Conservation (phyloP, 2,888 invertebrate genomes). For the Pediacus dermestoides region DNA sequence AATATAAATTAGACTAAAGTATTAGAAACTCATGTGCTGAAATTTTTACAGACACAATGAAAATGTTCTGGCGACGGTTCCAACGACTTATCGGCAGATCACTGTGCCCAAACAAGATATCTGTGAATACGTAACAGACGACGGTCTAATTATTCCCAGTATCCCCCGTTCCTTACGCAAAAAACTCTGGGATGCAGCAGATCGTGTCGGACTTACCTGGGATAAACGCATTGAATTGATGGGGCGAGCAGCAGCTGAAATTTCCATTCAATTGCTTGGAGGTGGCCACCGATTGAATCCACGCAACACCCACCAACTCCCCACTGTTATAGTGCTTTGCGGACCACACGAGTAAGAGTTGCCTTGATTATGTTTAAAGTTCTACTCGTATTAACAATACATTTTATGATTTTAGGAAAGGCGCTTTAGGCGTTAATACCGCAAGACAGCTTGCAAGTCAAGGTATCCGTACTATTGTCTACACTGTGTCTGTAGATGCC, state of each 20-base stretch:
- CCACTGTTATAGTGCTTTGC: conserved; percentile 72
- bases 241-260: conserved; percentile 80
- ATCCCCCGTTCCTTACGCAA: conserved; percentile 64
- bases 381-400: neutral
- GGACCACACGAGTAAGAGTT: conserved; percentile 59
- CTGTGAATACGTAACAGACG: conserved; percentile 73
- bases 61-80: conserved; percentile 69
- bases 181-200: conserved; percentile 66
- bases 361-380: neutral
- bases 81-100: conserved; percentile 66
- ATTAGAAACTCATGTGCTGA: no score
- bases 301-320: conserved; percentile 85
- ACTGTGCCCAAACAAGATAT: conserved; percentile 62
- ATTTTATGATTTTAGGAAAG: conserved; percentile 40
- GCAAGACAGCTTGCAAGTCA: conserved; percentile 80
- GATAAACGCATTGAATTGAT: conserved; percentile 71
- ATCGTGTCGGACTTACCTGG: conserved; percentile 62
- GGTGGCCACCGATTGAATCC: conserved; percentile 81
- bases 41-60: conserved; percentile 73
- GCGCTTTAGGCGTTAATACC: conserved; percentile 69
- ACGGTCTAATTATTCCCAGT: conserved; percentile 76
- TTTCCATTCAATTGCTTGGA: conserved; percentile 77
- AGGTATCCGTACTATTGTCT: conserved; percentile 68
- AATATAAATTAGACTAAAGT: no score
- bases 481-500: conserved; percentile 37